Percentiles rank a stretch among this genome's conserved stretches.
Evolutionary conservation across 2,888 invertebrate species (phyloP).

Genomic region (Drosophila testacea): DNA sequence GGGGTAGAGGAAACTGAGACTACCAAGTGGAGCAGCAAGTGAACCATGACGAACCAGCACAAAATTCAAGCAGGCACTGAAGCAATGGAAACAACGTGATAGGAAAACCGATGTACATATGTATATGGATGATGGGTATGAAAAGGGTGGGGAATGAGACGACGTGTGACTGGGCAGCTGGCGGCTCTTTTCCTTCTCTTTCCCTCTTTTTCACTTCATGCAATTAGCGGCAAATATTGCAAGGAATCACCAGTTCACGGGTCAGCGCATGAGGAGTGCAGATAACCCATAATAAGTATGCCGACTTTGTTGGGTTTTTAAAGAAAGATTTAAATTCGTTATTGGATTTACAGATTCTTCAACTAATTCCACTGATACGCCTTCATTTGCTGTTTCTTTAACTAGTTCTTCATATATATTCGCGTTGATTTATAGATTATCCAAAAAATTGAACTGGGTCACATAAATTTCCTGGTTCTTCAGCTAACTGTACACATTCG

Average conservation of each 20-base stretch:
- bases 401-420: background rate
- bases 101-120: conserved; percentile 28
- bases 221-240: conserved; percentile 75
- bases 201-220: conserved; percentile 3
- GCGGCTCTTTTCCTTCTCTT: background rate
- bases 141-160: background rate
- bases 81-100: conserved; percentile 50
- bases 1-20: background rate
- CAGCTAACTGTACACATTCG: background rate
- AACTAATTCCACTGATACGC: background rate
- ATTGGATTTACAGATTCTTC: background rate
- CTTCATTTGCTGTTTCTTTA: too few relatives aligned
- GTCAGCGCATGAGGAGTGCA: conserved; percentile 7
- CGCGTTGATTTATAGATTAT: too few relatives aligned
- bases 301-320: background rate
- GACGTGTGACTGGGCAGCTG: conserved; percentile 22
- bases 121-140: conserved; percentile 9
- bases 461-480: background rate
- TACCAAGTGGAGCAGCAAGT: conserved; percentile 59
- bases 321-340: background rate
- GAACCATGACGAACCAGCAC: conserved; percentile 62
- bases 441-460: too few relatives aligned
- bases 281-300: background rate
- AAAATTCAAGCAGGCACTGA: conserved; percentile 51
- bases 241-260: conserved; percentile 36